These are phyloP conservation scores for Pyrgilauda ruficollis DNA, from an alignment of 2,113 vertebrate species.

Conservation along the genomic window DNA sequence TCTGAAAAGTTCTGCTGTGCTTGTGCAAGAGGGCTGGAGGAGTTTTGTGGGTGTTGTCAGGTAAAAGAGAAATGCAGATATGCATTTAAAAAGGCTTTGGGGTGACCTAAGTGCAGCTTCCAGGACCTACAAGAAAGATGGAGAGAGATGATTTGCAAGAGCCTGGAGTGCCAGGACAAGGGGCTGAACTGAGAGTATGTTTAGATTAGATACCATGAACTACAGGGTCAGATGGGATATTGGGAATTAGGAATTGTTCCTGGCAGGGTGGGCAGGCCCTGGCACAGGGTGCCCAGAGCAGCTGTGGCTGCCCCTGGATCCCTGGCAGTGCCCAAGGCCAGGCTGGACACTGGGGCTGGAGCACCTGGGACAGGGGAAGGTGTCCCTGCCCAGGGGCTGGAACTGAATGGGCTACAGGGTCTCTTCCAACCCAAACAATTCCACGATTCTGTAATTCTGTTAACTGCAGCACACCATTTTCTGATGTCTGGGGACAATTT, in stretches of 20 bases:
- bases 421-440: neutral
- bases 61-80: neutral
- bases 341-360: neutral
- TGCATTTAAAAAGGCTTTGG: neutral
- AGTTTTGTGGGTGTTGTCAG: neutral
- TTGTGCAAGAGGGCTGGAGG: neutral
- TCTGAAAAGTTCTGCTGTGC: neutral
- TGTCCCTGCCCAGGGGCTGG: neutral
- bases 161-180: neutral
- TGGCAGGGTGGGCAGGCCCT: neutral
- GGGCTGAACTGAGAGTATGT: no score
- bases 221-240: rapidly evolving
- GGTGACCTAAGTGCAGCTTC: neutral
- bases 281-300: neutral
- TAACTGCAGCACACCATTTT: neutral
- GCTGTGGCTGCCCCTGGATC: neutral
- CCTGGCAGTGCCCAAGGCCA: neutral
- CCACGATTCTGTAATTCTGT: neutral
- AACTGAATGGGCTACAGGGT: rapidly evolving
- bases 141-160: neutral
- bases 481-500: neutral
- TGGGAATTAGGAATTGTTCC: neutral
- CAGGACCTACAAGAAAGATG: neutral
- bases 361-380: neutral
- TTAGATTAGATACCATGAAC: neutral